These are phyloP conservation scores for Columba janthina DNA, from an alignment of 2,113 vertebrate genomes.

Conservation along the genomic window DNA sequence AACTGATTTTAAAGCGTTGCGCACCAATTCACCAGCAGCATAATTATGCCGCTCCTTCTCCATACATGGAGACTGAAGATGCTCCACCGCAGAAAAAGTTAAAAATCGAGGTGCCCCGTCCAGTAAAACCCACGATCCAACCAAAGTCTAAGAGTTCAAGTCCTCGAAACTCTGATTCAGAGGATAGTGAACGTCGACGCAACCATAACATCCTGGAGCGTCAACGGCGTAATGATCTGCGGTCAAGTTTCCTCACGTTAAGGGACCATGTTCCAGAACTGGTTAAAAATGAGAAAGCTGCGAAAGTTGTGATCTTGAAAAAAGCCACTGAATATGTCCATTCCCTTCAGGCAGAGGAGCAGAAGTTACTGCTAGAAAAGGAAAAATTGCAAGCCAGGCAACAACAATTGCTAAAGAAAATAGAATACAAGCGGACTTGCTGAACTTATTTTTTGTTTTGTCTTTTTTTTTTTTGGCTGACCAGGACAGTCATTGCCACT, in stretches of 20 bases:
- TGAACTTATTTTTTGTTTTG: constrained; percentile 76
- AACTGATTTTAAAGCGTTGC: constrained; percentile 91
- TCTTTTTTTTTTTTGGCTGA: constrained; percentile 45
- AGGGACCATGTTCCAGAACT: constrained; percentile 97
- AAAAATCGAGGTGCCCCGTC: constrained; percentile 78
- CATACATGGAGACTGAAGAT: constrained; percentile 87
- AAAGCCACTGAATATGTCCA: constrained; percentile 95
- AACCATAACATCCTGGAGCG: constrained; percentile 99
- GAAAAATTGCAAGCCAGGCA: constrained; percentile 87
- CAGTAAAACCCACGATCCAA: constrained; percentile 73
- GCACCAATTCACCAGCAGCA: constrained; percentile 98
- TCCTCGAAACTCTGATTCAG: constrained; percentile 91
- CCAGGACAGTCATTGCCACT: constrained; percentile 82
- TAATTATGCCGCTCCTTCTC: constrained; percentile 95
- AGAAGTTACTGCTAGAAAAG: constrained; percentile 89
- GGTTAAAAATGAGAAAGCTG: constrained; percentile 94
- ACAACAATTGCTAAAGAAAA: constrained; percentile 89
- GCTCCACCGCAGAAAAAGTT: constrained; percentile 86
- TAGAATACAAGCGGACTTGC: constrained; percentile 94
- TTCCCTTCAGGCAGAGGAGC: constrained; percentile 88
- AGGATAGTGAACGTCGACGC: constrained; percentile 94
- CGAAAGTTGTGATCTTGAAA: constrained; percentile 98
- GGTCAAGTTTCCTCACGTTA: constrained; percentile 94
- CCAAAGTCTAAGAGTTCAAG: constrained; percentile 86
- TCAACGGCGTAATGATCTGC: constrained; percentile 96